These are phyloP conservation scores for Hypena proboscidalis DNA, from an alignment of 2,888 invertebrate species.

Conservation along the genomic window DNA sequence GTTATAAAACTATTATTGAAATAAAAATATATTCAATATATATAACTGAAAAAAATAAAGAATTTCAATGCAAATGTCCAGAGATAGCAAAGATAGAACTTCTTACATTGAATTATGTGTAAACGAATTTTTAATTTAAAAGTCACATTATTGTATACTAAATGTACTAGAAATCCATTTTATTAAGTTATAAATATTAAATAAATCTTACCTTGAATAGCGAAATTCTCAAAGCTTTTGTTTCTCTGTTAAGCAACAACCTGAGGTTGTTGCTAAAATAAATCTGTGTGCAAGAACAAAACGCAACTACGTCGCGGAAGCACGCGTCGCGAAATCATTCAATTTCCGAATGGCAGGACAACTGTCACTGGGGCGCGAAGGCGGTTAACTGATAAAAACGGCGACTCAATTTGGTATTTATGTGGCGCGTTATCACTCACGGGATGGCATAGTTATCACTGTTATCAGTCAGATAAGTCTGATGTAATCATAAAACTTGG, in stretches of 20 bases:
- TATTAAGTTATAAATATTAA: not conserved
- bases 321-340: conserved; percentile 45
- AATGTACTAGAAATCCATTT: too few relatives aligned
- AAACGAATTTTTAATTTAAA: too few relatives aligned
- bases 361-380: conserved; percentile 50
- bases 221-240: conserved; percentile 88
- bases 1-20: too few relatives aligned
- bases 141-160: too few relatives aligned
- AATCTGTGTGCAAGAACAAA: conserved; percentile 35
- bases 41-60: too few relatives aligned
- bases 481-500: conserved; percentile 43
- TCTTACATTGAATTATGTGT: too few relatives aligned
- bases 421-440: conserved; percentile 65
- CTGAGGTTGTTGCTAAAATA: conserved; percentile 80
- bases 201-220: conserved; percentile 78
- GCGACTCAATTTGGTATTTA: conserved; percentile 58
- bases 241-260: conserved; percentile 80
- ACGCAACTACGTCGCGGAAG: conserved; percentile 49
- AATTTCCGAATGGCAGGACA: conserved; percentile 36
- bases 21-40: too few relatives aligned
- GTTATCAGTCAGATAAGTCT: conserved; percentile 39
- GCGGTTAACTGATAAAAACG: conserved; percentile 63
- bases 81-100: too few relatives aligned
- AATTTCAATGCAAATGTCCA: too few relatives aligned
- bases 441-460: conserved; percentile 61